Base-by-base conservation (phyloP, 2,888 invertebrate species). In the Brenthis hecate region DNA sequence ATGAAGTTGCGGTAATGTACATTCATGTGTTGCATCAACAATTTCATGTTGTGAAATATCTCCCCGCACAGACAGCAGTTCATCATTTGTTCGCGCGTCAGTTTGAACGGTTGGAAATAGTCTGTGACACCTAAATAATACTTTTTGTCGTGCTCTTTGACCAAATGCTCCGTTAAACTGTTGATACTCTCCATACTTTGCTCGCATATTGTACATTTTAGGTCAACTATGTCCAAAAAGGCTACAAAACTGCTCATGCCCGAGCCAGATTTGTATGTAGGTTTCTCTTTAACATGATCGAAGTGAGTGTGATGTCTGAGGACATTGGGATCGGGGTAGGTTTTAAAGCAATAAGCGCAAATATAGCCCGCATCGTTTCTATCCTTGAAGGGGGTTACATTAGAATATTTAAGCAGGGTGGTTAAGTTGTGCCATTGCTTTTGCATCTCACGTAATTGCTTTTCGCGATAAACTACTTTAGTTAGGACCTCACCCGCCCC, bases 1-100 rank as follows among this genome's bases (percentile, higher is more conserved):
- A 92, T 91, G 51, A 91, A 92, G 70, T 92, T 92, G 56, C 90
- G 81, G 55, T 86, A 92, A 56, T 92, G 92, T 0, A 84, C 75
- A 58, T 92, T 92, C 92, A 92, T 92, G 54, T 92, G 92, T 47
- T 90, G 91, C 86, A 89, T 90, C 13, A 92, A 68, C 0, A 87
- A 71, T 71, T 88, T 91, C 89, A 92, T 91, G 36, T 89, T 92
- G 71, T 91, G 88, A 61, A 85, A 92, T 0, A 80, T 81, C 66
- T 91, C 89, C 50, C 77, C 78, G 73, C 92, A 91, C 0, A 91
- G 78, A 51, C 89, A 89, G 72, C 92, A 92, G 66, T 85, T 83
- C 6, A 91, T 87, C 50, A 85, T 85, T 68, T 84, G 85, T 53
- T 88, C 89, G 53, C 82, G 85, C 0, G 85, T 85, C 56, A 91